Percentiles rank a stretch among this genome's conserved stretches.
These are phyloP conservation scores for Meta bourneti DNA, from an alignment of 2,888 invertebrate genomes.

Conservation along the genomic window DNA sequence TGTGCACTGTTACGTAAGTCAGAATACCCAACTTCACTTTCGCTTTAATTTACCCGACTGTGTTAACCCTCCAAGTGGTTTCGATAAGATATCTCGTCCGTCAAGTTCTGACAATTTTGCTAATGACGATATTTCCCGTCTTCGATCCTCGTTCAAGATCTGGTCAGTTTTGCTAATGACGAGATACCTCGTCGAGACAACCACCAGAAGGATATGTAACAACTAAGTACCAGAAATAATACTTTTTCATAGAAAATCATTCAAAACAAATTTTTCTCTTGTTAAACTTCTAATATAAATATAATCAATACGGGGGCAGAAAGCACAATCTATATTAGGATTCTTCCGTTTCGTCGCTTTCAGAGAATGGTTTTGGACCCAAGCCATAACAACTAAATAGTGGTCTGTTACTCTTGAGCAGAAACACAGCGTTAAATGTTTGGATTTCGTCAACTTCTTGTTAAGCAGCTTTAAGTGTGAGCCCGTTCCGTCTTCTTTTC, in stretches of 20 bases:
- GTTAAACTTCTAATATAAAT: constrained; percentile 23
- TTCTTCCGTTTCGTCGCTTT: neutral
- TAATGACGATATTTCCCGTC: too few species aligned
- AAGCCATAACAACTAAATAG: constrained; percentile 22
- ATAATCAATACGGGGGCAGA: constrained; percentile 4
- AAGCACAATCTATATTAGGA: constrained; percentile 53
- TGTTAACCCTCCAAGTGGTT: too few species aligned
- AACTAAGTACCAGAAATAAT: too few species aligned
- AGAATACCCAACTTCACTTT: too few species aligned
- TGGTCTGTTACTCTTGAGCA: neutral
- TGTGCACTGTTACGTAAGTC: too few species aligned
- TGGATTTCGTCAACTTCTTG: neutral
- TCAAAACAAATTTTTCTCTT: constrained; percentile 1
- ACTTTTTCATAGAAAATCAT: neutral
- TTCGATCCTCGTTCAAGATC: too few species aligned
- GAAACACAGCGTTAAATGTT: neutral
- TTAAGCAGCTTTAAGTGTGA: neutral
- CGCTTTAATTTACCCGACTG: too few species aligned
- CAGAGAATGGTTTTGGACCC: constrained; percentile 20
- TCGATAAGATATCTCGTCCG: too few species aligned
- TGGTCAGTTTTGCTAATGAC: too few species aligned
- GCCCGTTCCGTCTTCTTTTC: neutral
- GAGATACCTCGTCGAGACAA: too few species aligned
- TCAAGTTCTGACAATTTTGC: too few species aligned
- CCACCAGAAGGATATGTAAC: too few species aligned